These are phyloP conservation scores for Steinernema scapterisci DNA, from an alignment of 2,888 invertebrate species.

Conservation along the genomic window DNA sequence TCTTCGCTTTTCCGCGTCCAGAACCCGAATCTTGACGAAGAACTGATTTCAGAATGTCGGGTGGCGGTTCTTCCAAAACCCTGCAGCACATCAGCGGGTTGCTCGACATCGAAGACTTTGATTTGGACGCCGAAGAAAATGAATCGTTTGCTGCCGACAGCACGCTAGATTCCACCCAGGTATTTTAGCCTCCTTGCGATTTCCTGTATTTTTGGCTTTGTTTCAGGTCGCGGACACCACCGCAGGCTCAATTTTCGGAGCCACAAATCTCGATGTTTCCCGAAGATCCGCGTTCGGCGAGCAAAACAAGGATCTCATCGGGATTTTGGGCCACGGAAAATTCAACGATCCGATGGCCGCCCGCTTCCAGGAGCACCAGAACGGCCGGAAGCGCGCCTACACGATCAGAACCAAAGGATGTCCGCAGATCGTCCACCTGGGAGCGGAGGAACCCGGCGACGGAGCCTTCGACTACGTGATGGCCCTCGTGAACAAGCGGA, in stretches of 20 bases:
- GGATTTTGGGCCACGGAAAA: constrained; percentile 22
- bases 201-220: no score
- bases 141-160: background rate
- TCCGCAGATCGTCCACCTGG: constrained; percentile 18
- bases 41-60: constrained; percentile 6
- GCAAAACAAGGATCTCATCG: background rate
- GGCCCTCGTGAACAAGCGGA: constrained; percentile 24
- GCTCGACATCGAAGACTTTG: background rate
- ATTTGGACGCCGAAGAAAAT: background rate
- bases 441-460: constrained; percentile 11
- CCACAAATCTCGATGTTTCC: constrained; percentile 1
- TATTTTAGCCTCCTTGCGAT: background rate
- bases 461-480: constrained; percentile 19
- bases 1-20: background rate
- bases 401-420: background rate
- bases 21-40: no score
- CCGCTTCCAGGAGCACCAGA: background rate
- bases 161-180: background rate
- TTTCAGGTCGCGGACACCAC: background rate
- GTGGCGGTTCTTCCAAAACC: background rate
- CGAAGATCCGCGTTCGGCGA: background rate
- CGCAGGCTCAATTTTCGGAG: constrained; percentile 4
- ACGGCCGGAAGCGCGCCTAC: constrained; percentile 7
- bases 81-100: constrained; percentile 7
- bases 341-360: constrained; percentile 14